Percentiles rank a stretch among this genome's conserved stretches.
Conservation (phyloP, 2,888 invertebrate genomes). For the Xanthostigma xanthostigma region DNA sequence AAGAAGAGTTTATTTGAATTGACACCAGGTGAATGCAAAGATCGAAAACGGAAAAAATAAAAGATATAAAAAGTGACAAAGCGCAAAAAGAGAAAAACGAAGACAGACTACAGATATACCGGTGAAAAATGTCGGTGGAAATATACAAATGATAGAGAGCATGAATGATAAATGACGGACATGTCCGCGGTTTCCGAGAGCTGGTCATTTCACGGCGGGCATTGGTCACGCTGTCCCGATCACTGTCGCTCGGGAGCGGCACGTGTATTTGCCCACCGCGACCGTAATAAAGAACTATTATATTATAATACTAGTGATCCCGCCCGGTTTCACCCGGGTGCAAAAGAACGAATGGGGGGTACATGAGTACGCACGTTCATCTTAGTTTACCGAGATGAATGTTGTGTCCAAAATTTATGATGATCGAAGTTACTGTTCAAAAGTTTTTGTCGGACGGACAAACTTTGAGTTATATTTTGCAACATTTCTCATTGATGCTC, state of each 20-base stretch:
- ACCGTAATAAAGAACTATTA: not conserved
- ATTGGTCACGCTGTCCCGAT: conserved; percentile 2
- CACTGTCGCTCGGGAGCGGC: no score
- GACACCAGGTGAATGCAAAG: not conserved
- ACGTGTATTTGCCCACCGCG: not conserved
- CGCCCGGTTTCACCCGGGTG: no score
- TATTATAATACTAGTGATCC: no score
- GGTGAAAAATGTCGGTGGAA: conserved; percentile 4
- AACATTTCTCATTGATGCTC: no score
- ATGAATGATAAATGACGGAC: conserved; percentile 6
- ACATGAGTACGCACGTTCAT: no score
- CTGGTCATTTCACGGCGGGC: conserved; percentile 3
- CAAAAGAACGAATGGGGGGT: no score
- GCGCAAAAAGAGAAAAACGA: not conserved
- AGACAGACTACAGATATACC: not conserved
- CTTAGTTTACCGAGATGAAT: no score
- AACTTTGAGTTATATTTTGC: no score
- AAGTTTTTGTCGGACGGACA: no score
- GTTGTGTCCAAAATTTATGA: no score
- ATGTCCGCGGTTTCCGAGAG: conserved; percentile 4
- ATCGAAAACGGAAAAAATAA: not conserved
- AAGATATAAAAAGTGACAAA: not conserved
- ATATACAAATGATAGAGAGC: conserved; percentile 4
- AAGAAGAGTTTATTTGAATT: no score
- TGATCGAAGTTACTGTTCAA: no score